Evolutionary conservation across 35 echinoderm and acorn worm genomes (phyloP).

Genomic region (Ophioderma brevispina): DNA sequence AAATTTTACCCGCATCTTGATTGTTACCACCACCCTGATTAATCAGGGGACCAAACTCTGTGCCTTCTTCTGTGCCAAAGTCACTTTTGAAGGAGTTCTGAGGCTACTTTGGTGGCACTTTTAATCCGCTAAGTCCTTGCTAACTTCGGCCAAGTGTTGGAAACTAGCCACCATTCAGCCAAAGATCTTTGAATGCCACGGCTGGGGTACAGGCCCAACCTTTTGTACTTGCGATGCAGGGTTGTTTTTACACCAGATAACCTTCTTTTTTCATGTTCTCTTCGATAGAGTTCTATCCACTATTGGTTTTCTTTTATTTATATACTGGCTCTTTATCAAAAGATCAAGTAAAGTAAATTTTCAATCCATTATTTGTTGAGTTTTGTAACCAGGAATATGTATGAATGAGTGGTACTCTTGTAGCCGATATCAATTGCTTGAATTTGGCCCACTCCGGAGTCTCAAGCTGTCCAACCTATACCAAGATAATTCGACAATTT

Average conservation of each 20-base stretch:
- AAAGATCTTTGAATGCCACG: constrained; percentile 20
- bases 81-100: constrained; percentile 43
- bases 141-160: constrained; percentile 75
- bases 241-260: too few relatives aligned
- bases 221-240: too few relatives aligned
- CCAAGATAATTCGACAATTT: too few relatives aligned
- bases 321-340: neutral
- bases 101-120: constrained; percentile 62
- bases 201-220: neutral
- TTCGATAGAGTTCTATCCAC: neutral
- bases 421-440: constrained; percentile 67
- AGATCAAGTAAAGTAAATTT: constrained; percentile 67
- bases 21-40: neutral
- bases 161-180: constrained; percentile 77
- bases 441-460: constrained; percentile 81
- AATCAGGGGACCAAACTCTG: constrained; percentile 68
- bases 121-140: constrained; percentile 59
- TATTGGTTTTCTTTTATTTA: neutral
- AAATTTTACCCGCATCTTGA: neutral
- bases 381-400: constrained; percentile 85
- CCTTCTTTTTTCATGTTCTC: too few relatives aligned
- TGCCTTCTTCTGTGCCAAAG: constrained; percentile 79
- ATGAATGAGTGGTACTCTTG: constrained; percentile 78
- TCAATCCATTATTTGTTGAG: neutral
- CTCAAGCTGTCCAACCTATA: constrained; percentile 89